Evolutionary conservation across 2,888 invertebrate genomes (phyloP), one percentile per base, ranked within the genome.

Genomic region (Dione vanillae): DNA sequence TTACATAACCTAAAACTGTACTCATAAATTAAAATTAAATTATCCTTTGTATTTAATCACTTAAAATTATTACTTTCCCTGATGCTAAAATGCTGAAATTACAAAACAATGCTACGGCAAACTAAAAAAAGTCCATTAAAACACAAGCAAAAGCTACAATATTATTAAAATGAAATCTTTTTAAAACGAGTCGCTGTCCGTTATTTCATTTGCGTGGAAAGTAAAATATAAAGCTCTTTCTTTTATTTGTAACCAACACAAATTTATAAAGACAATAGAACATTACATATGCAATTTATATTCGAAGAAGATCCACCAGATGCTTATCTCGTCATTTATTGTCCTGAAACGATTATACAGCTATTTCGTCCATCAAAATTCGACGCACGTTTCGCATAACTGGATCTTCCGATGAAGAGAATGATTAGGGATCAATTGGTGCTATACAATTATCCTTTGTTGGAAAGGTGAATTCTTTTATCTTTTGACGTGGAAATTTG

Each of bases 361-460:
- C 69, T 67, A 69, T 64, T 68, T 65, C 58, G 69, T 47, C 51
- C 47, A 47, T 72, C 35, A 20, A 65, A 52, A 74, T 72, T 72
- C 74, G 51, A n/a, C 49, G 59, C 69, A 47, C 65, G 72, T 67
- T 41, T 51, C 72, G 40, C 61, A 59, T 72, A 70, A 69, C 65
- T 72, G 62, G 67, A 70, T 72, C 56, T 65, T 65, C 52, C 59
- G 54, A 37, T 69, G 67, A 45, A 16, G 67, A 70, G 62, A 74
- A 65, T 47, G 67, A 47, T 58, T 64, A 51, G 40, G 65, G 67
- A 59, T 74, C 65, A 61, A 69, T 69, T 67, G 67, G 54, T 27
- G 2, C 43, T 45, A n/a, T 65, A 65, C 54, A 16, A 12, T 54
- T 62, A 67, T 59, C 54, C 54, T 67, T 58, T 65, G 49, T 40